A percentile compares a stretch with the other conserved stretches of the same genome.
These are phyloP conservation scores for Sebastes trivittatus DNA, from an alignment of 2,797 vertebrate genomes.

Conservation along the genomic window DNA sequence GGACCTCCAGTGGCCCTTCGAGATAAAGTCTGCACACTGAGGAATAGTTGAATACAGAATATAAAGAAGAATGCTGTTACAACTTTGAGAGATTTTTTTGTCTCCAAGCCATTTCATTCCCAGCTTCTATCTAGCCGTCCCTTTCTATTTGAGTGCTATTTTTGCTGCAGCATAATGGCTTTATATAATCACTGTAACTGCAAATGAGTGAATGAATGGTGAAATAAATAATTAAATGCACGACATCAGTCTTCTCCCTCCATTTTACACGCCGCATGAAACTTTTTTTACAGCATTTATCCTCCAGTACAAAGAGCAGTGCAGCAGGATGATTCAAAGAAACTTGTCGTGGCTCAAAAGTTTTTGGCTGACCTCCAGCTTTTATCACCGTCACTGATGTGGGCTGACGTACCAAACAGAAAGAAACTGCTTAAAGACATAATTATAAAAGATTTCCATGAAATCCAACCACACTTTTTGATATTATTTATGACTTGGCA, in stretches of 20 bases:
- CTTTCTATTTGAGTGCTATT: conserved; percentile 26
- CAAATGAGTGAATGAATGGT: conserved; percentile 40
- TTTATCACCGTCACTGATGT: conserved; percentile 3
- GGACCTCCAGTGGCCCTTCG: conserved; percentile 36
- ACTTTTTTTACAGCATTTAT: conserved; percentile 20
- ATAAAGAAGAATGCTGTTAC: conserved; percentile 12
- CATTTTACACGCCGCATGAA: conserved; percentile 3
- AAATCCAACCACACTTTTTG: background rate
- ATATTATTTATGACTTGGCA: background rate
- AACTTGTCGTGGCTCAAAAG: conserved; percentile 26
- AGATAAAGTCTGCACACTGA: conserved; percentile 41
- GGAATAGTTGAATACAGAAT: conserved; percentile 27
- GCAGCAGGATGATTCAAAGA: conserved; percentile 2
- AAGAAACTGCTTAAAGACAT: background rate
- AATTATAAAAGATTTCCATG: background rate
- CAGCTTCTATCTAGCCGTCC: background rate
- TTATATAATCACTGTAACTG: conserved; percentile 52
- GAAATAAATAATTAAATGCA: conserved; percentile 40
- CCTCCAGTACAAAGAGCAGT: conserved; percentile 7
- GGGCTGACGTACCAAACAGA: background rate
- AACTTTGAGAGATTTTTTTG: conserved; percentile 24
- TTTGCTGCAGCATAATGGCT: conserved; percentile 39
- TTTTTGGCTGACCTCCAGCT: conserved; percentile 11
- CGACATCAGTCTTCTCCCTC: background rate
- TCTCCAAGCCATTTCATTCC: conserved; percentile 24